Evolutionary conservation across 2,797 vertebrate genomes (phyloP).

Genomic region (Glyptemys insculpta): DNA sequence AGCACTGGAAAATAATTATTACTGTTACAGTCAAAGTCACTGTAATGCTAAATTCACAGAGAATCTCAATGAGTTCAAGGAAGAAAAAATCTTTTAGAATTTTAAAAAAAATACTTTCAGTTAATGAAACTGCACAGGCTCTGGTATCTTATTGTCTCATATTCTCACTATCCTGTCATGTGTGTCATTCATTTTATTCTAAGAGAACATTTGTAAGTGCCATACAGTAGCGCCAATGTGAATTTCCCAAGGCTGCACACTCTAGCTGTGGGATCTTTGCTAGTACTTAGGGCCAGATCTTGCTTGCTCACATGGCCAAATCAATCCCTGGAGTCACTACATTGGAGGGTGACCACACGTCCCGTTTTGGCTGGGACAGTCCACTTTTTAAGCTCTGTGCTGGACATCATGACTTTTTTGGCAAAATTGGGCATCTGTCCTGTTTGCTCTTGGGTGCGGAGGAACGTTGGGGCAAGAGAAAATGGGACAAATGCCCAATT

Average conservation of each 20-base stretch:
- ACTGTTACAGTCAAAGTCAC: slow-evolving; percentile 91
- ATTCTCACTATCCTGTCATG: neutral
- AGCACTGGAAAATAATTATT: slow-evolving; percentile 86
- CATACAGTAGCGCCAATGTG: rapidly evolving
- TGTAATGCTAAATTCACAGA: slow-evolving; percentile 78
- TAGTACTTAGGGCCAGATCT: neutral
- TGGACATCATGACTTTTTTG: neutral
- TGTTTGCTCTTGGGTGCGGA: neutral
- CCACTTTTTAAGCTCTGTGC: neutral
- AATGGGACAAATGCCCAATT: neutral
- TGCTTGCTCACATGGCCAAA: neutral
- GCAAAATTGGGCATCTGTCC: neutral
- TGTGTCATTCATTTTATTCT: neutral
- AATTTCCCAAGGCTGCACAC: slow-evolving; percentile 13
- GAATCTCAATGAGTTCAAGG: slow-evolving; percentile 20
- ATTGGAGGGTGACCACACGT: neutral
- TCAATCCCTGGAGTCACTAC: neutral
- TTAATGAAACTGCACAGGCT: slow-evolving; percentile 8
- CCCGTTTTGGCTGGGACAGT: neutral
- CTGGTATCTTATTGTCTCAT: neutral
- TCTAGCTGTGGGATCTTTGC: neutral
- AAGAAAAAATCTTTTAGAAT: neutral
- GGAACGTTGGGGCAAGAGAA: neutral
- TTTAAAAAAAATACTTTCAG: slow-evolving; percentile 7
- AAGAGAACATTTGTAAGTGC: neutral